Evolutionary conservation across 1,140 invertebrate species (phyloP), one percentile per base, ranked within the genome.

Genomic region (Lasioglossum baleicum): DNA sequence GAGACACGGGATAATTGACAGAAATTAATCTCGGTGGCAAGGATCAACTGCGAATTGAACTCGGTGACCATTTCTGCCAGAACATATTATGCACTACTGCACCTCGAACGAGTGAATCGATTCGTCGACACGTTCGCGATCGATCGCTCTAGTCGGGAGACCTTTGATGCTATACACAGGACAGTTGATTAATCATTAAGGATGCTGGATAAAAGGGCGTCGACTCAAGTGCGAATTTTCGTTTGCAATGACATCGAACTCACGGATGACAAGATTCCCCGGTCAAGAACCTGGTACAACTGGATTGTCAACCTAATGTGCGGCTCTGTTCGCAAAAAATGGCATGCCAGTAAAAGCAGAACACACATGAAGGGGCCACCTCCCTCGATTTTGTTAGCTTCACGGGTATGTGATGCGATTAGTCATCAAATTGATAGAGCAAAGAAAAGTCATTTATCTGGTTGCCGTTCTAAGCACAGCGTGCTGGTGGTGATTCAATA

Each of bases 191-290:
- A 61, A 63, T 40, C 42, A 58, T 48, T 13, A 66, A 53, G 35
- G 74, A 84, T 85, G 82, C 82, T 63, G 56, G 73, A 84, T 5
- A 82, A 82, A 11, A 82, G 86, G 53, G 68, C 82, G 61, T 77
- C 80, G 51, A 88, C 88, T 31, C 78, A 84, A 70, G 82, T 70
- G 48, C 72, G 74, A 26, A 75, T 90, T 8, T 88, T 83, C 71
- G 71, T 90, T 56, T 86, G 79, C 11, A 70, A 76, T 13, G 44
- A 80, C 13, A 85, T 22, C n/a, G 81, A 72, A 0, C 61, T 76
- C 35, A 44, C 20, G 17, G 56, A 66, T 22, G 56, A 66, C 17
- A 66, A 51, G 17, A 31, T 63, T 48, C 35, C 80, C 8, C 69
- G 70, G 42, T 58, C 70, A 13, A 44, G 20, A 2, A 68, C 82